Percentiles rank a stretch among this genome's conserved stretches.
These are phyloP conservation scores for Myzus persicae DNA, from an alignment of 1,140 invertebrate genomes.

Conservation along the genomic window DNA sequence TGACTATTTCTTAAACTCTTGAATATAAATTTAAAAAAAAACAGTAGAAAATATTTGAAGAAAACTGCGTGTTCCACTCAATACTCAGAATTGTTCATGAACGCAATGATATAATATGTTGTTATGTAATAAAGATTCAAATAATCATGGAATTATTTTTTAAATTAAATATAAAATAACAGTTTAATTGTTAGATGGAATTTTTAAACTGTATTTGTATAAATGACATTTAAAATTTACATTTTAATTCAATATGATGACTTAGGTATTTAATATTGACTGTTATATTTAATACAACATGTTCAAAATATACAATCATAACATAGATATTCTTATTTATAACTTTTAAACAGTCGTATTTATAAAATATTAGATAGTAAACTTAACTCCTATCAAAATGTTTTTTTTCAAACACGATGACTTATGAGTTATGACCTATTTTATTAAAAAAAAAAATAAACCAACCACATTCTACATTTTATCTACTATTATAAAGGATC, in stretches of 20 bases:
- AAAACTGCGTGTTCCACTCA: too few relatives aligned
- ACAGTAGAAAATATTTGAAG: too few relatives aligned
- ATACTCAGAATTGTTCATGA: too few relatives aligned
- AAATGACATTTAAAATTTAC: not conserved
- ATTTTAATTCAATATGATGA: not conserved
- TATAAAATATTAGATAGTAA: too few relatives aligned
- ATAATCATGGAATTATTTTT: not conserved
- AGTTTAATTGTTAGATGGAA: not conserved
- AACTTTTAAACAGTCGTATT: not conserved
- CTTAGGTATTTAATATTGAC: too few relatives aligned
- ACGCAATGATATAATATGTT: not conserved
- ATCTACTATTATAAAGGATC: not conserved
- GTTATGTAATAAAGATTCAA: not conserved
- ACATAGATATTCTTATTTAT: too few relatives aligned
- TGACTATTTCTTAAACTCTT: too few relatives aligned
- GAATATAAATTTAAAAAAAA: too few relatives aligned
- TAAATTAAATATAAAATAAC: not conserved
- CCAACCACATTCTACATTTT: not conserved
- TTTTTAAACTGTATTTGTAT: not conserved
- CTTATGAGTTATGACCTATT: not conserved
- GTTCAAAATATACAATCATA: too few relatives aligned
- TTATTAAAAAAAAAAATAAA: not conserved
- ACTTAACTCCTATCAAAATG: not conserved
- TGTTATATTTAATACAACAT: too few relatives aligned
- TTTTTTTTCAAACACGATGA: not conserved